Conservation (phyloP, 1,140 invertebrate genomes). For the Dendroctonus ponderosae region DNA sequence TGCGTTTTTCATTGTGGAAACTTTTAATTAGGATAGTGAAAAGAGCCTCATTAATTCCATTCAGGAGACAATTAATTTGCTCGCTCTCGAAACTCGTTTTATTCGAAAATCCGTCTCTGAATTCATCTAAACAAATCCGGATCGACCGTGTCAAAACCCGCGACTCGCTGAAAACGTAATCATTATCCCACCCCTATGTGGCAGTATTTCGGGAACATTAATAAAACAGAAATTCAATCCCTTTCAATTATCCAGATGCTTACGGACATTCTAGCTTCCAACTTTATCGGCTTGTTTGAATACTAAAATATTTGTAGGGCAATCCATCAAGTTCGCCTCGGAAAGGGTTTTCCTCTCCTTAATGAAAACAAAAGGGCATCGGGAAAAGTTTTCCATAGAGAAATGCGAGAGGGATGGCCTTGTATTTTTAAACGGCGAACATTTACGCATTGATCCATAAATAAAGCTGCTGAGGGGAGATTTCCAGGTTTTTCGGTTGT, state of each 20-base stretch:
- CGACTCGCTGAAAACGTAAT: conserved; percentile 37
- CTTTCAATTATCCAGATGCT: conserved; percentile 41
- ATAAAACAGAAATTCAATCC: conserved; percentile 43
- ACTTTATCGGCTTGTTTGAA: conserved; percentile 45
- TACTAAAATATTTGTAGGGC: conserved; percentile 46
- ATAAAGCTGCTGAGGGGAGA: conserved; percentile 14
- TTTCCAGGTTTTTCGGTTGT: conserved; percentile 25
- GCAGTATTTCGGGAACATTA: conserved; percentile 33
- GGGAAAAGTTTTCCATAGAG: conserved; percentile 16
- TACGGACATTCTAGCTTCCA: conserved; percentile 33
- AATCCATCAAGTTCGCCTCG: conserved; percentile 42
- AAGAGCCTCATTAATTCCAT: too few relatives aligned
- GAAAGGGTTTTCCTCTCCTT: conserved; percentile 22
- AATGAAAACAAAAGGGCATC: conserved; percentile 35
- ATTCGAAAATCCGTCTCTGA: conserved; percentile 3
- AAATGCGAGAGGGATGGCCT: conserved; percentile 16
- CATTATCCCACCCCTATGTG: conserved; percentile 32
- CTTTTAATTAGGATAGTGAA: too few relatives aligned
- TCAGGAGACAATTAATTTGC: too few relatives aligned
- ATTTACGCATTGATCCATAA: conserved; percentile 28
- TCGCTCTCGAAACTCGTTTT: neutral
- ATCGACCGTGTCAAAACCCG: conserved; percentile 6
- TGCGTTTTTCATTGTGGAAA: too few relatives aligned
- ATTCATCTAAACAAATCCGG: conserved; percentile 14
- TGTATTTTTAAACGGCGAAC: conserved; percentile 28